A percentile compares a stretch with the other conserved stretches of the same genome.
phyloP scores from a whole-genome alignment of 2,797 vertebrate species.

The Echeneis naucrates region DNA sequence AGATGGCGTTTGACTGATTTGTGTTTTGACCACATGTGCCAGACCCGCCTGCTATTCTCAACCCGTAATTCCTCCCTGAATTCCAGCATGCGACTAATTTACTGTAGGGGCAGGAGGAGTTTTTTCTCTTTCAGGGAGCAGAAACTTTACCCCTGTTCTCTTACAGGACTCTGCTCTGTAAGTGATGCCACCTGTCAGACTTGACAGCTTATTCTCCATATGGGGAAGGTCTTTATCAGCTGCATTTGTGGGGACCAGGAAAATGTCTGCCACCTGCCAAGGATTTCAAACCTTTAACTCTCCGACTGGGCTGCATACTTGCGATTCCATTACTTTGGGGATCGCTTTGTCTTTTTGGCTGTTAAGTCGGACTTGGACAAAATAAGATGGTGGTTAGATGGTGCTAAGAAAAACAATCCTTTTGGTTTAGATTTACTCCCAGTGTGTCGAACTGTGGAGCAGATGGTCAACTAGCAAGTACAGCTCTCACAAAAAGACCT shows the following conservation, averaged over 20 bases:
- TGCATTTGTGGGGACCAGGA: conserved; percentile 30
- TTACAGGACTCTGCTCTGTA: conserved; percentile 45
- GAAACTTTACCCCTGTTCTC: conserved; percentile 57
- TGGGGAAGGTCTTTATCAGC: conserved; percentile 61
- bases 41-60: conserved; percentile 79
- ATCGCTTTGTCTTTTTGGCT: neutral
- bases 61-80: conserved; percentile 77
- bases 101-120: conserved; percentile 60
- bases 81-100: conserved; percentile 78
- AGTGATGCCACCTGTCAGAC: conserved; percentile 77
- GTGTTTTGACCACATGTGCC: conserved; percentile 80
- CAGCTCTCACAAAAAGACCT: conserved; percentile 4
- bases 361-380: neutral
- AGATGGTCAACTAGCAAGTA: conserved; percentile 38
- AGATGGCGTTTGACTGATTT: conserved; percentile 81
- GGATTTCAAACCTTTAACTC: conserved; percentile 23
- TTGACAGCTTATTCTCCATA: conserved; percentile 61
- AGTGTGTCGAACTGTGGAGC: conserved; percentile 15
- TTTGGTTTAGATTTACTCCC: neutral
- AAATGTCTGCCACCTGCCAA: conserved; percentile 59
- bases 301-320: conserved; percentile 20
- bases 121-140: conserved; percentile 39
- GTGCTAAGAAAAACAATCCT: neutral
- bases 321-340: conserved; percentile 1
- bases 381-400: neutral